A percentile compares a stretch with the other conserved stretches of the same genome.
Evolutionary conservation across 2,888 invertebrate species (phyloP).

Genomic region (Lasioglossum leucozonium): DNA sequence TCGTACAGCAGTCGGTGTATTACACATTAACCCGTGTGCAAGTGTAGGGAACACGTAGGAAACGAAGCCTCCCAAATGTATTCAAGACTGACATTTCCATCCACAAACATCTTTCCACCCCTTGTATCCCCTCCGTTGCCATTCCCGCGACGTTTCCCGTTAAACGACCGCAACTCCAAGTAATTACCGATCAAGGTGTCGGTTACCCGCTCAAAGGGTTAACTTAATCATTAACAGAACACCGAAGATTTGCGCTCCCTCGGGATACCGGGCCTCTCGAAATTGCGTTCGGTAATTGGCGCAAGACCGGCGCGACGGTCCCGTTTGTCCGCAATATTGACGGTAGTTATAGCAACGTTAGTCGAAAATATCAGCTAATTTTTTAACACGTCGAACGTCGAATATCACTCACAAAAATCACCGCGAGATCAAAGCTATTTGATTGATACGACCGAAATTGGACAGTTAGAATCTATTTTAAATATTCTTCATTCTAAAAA

Average conservation of each 20-base stretch:
- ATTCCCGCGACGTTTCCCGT: slow-evolving; percentile 47
- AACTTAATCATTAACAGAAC: slow-evolving; percentile 66
- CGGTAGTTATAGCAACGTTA: neutral
- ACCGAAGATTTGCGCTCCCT: slow-evolving; percentile 63
- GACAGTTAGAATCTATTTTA: too few species aligned
- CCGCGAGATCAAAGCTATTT: neutral
- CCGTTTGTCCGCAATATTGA: neutral
- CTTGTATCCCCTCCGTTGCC: slow-evolving; percentile 11
- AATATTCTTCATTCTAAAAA: too few species aligned
- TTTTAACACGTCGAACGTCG: neutral
- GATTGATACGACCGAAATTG: too few species aligned
- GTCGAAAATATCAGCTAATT: neutral
- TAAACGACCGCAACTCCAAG: slow-evolving; percentile 51
- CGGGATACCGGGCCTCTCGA: slow-evolving; percentile 50
- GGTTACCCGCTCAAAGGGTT: slow-evolving; percentile 72
- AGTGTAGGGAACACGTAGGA: slow-evolving; percentile 35
- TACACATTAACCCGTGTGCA: slow-evolving; percentile 56
- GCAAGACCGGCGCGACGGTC: neutral
- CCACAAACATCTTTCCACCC: slow-evolving; percentile 52
- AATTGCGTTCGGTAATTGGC: slow-evolving; percentile 50
- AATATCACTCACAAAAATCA: neutral
- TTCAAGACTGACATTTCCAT: slow-evolving; percentile 60
- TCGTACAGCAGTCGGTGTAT: slow-evolving; percentile 56
- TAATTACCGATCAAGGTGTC: slow-evolving; percentile 74
- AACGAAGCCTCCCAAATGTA: slow-evolving; percentile 63